Evolutionary conservation across 2,113 vertebrate genomes (phyloP), one percentile per base, ranked within the genome.

Genomic region (Morphnarchus princeps): DNA sequence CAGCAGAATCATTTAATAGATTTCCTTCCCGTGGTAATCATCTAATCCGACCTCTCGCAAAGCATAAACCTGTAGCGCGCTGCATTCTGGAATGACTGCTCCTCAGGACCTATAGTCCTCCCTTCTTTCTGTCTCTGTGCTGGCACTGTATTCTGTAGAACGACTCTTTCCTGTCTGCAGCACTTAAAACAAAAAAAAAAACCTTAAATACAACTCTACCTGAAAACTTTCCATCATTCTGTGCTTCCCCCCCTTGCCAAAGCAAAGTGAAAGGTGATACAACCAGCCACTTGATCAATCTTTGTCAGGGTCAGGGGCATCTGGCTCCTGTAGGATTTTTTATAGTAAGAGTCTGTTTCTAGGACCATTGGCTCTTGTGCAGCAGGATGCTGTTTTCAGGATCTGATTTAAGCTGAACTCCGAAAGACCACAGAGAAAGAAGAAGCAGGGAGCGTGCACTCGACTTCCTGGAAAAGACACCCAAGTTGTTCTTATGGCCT

Each of bases 381-480:
- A 50, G 70, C 54, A 66, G 81, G 84, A 93, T 95, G 96, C 92
- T 93, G 93, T 40, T 91, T 73, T 73, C 62, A 31, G 21, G 57
- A 38, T 82, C 58, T 43, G 81, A 47, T 72, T 82, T 69, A 67
- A 87, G 66, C 49, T 80, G 70, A 93, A 40, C 89, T 81, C 82
- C 32, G 7, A 66, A 83, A 83, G 88, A 42, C 22, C 67, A 55
- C 36, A 65, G 67, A 70, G 80, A 87, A 91, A 94, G 89, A 82
- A 95, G 82, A 91, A 94, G 81, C 62, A 22, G 45, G 63, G 78
- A 95, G 8, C 2, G 1, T 73, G 73, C 45, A 31, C 83, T 80
- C 21, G 1, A 3, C 65, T 96, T 95, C 91, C 95, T 77, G 78
- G 90, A 96, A 91, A 89, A 96, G 95, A 82, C 54, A 80, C 13